These are phyloP conservation scores for Agapornis canus DNA, from an alignment of 2,797 vertebrate genomes.

Conservation along the genomic window DNA sequence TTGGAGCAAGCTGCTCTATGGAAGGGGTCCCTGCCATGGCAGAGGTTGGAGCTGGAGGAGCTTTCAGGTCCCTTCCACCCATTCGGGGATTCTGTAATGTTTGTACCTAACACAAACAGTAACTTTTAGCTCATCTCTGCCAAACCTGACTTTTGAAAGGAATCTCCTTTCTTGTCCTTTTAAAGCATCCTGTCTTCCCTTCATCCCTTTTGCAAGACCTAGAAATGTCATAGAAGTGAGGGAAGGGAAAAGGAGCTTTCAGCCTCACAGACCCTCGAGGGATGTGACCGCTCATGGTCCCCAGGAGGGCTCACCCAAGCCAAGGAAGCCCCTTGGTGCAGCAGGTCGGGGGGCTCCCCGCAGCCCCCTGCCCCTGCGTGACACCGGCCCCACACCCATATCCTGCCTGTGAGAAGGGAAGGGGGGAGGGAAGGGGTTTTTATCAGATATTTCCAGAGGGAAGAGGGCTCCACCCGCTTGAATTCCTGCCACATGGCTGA, in stretches of 20 bases:
- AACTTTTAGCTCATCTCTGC: neutral
- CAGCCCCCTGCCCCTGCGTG: slow-evolving; percentile 35
- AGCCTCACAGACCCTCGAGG: neutral
- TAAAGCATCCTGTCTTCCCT: neutral
- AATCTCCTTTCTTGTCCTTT: neutral
- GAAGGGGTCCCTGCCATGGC: too few species aligned
- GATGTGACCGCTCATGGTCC: fast-evolving
- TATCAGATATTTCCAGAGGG: slow-evolving; percentile 82
- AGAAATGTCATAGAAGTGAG: neutral
- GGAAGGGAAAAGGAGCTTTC: neutral
- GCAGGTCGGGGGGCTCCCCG: neutral
- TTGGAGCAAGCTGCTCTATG: too few species aligned
- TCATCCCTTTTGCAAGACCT: neutral
- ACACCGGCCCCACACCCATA: slow-evolving; percentile 75
- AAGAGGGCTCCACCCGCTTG: slow-evolving; percentile 79
- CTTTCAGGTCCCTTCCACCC: neutral
- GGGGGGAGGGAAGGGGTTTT: slow-evolving; percentile 65
- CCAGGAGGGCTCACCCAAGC: neutral
- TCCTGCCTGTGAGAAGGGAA: slow-evolving; percentile 79
- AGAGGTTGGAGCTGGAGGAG: neutral
- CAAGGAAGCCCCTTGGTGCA: neutral
- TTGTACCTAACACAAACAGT: neutral
- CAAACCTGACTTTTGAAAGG: neutral
- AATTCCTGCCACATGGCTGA: slow-evolving; percentile 74
- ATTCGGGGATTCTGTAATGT: neutral